Evolutionary conservation across 2,113 vertebrate species (phyloP), one percentile per base, ranked within the genome.

Genomic region (Macaca fascicularis): DNA sequence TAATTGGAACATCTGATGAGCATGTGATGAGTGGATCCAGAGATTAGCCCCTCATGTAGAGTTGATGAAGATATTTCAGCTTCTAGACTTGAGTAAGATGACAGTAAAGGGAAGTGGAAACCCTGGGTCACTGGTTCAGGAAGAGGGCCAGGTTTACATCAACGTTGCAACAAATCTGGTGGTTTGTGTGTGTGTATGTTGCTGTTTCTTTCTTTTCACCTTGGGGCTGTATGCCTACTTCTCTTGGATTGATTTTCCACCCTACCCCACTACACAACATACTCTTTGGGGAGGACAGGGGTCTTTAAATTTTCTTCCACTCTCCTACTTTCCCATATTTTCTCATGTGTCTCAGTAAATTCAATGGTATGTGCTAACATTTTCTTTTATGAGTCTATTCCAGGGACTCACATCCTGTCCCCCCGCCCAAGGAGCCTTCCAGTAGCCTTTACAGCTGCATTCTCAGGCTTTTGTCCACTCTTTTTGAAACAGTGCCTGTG

Each of bases 71-170:
- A 27, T 30, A 17, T 8, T n/a, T 45, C 1, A 2, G n/a, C 61
- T 38, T 88, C n/a, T 90, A 64, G 14, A n/a, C 50, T 97, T 97
- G 95, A 96, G 95, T 78, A 98, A 96, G 25, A 17, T 40, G 59
- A 64, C 40, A 11, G 45, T 45, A 79, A 88, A 74, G 75, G 88
- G 97, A 98, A 98, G 88, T 67, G 9, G 80, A 90, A 97, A 93
- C 57, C 61, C 61, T 81, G 90, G 83, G 79, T 97, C 94, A 96
- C 84, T 74, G 52, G 91, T 75, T 70, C 90, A 96, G 98, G 96
- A 98, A 96, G 90, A 93, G n/a, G 69, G 45, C 50, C 10, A 38
- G 83, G 92, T 67, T 97, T 80, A 87, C 87, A 67, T n/a, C 35
- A 59, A 11, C 22, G 72, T 97, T 89, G 95, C 96, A 72, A 55